Percentiles rank a stretch among this genome's conserved stretches.
Conservation (phyloP, 1,140 invertebrate genomes). For the Drosophila burlai region DNA sequence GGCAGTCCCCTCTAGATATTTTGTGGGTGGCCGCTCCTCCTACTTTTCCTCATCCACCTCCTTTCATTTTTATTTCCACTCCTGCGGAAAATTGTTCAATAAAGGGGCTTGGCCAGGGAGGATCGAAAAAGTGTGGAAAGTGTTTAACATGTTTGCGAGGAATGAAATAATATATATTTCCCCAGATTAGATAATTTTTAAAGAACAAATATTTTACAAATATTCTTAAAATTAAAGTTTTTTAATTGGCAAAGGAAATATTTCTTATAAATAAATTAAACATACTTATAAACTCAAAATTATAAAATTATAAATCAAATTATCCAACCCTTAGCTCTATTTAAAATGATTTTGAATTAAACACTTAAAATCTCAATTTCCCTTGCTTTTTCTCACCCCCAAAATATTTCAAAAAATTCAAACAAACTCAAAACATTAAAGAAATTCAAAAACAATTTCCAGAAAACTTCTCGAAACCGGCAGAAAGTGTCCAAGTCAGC, state of each 20-base stretch:
- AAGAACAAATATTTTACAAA: background rate
- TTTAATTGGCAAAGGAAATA: background rate
- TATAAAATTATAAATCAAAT: background rate
- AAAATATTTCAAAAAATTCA: background rate
- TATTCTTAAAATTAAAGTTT: background rate
- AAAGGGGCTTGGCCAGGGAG: conserved; percentile 21
- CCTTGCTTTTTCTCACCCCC: no score
- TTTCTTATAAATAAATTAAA: background rate
- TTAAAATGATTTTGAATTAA: no score
- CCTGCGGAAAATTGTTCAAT: conserved; percentile 13
- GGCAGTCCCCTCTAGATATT: conserved; percentile 30
- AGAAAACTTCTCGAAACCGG: background rate
- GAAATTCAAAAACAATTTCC: background rate
- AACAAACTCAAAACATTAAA: background rate
- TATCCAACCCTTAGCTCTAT: background rate
- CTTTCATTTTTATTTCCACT: background rate
- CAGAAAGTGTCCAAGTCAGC: conserved; percentile 2
- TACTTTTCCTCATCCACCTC: background rate
- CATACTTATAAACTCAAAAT: background rate
- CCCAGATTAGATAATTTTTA: background rate
- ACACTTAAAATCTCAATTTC: background rate
- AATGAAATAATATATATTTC: background rate
- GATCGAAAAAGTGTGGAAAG: conserved; percentile 1
- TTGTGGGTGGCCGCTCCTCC: conserved; percentile 34
- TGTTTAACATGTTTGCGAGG: background rate